Evolutionary conservation across 2,797 vertebrate genomes (phyloP), one percentile per base, ranked within the genome.

Genomic region (Hemibagrus guttatus): DNA sequence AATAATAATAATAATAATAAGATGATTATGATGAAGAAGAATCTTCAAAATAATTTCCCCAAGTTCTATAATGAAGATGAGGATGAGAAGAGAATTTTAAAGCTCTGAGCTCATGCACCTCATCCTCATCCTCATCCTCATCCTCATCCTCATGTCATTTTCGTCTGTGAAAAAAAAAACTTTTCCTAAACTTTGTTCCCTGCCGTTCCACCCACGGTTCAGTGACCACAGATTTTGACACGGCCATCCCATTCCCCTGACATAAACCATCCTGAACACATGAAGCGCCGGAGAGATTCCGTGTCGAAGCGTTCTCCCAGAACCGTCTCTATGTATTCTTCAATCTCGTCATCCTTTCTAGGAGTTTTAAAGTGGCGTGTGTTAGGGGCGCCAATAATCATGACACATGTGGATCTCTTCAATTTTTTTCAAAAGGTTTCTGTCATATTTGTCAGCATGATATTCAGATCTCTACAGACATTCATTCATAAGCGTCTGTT

Each of bases 121-220:
- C 6, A 49, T 49, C 46, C 46, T 49, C 9, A 49, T 49, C 23
- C 49, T 69, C 6, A 49, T 49, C 46, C 46, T 49, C 9, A 49
- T 49, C 46, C 46, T 49, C 9, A 49, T 49, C 35, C 35, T 39
- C 35, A 39, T 49, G 5, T 49, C 6, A 0, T 35, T 69, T 69
- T 69, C 14, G 49, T 74, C 54, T 49, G 42, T 74, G 49, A 54
- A 76, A 75, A 75, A 74, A 52, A 39, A 39, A 69, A 69, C 39
- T 26, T 14, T 68, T 52, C 14, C 16, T 7, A n/a, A 58, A 79
- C 28, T 79, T 79, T 49, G 7, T 39, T 79, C 17, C 0, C 52
- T 23, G 2, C 11, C 75, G 35, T 58, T 56, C 17, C 49, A 9
- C 1, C 6, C 49, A 76, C 31, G 52, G 52, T 76, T 56, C 74